Conservation (phyloP, 2,888 invertebrate genomes). For the Drosophila nr. perissopoda region DNA sequence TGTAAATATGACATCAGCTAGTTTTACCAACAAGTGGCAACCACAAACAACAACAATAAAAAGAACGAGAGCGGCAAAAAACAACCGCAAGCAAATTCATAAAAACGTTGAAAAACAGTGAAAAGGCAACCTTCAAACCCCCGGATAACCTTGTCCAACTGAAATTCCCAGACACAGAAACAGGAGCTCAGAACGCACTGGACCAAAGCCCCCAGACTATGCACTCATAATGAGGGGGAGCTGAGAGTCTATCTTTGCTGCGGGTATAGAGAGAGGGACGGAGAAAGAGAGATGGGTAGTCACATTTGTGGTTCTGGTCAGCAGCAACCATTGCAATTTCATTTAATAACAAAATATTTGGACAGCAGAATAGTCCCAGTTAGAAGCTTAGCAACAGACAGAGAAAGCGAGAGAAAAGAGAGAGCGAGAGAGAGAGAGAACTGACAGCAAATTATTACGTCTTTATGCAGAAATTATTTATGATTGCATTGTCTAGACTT, state of each 20-base stretch:
- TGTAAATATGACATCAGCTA: conserved; percentile 34
- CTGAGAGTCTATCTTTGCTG: not conserved
- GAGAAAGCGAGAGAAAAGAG: not conserved
- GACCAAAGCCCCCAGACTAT: conserved; percentile 16
- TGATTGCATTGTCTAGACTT: conserved; percentile 78
- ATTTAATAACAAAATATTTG: conserved; percentile 79
- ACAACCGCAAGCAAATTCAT: conserved; percentile 59
- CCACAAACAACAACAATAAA: conserved; percentile 40
- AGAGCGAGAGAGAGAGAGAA: not conserved
- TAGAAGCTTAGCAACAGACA: conserved; percentile 16
- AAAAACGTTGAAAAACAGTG: conserved; percentile 72
- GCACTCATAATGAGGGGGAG: conserved; percentile 60
- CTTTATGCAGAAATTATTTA: conserved; percentile 79
- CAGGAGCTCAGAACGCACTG: conserved; percentile 16
- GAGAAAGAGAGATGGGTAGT: conserved; percentile 27
- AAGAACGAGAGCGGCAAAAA: conserved; percentile 23
- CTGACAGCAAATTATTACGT: conserved; percentile 70
- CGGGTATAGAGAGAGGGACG: conserved; percentile 39
- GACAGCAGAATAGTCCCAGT: conserved; percentile 33
- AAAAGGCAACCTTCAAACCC: conserved; percentile 42
- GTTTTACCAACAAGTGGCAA: conserved; percentile 62
- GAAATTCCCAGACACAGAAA: conserved; percentile 72
- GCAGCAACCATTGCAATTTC: conserved; percentile 76
- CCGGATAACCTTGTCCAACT: conserved; percentile 24
- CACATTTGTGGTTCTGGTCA: conserved; percentile 58